phyloP scores from a whole-genome alignment of 1,140 invertebrate genomes.

The Paraescarpia echinospica region DNA sequence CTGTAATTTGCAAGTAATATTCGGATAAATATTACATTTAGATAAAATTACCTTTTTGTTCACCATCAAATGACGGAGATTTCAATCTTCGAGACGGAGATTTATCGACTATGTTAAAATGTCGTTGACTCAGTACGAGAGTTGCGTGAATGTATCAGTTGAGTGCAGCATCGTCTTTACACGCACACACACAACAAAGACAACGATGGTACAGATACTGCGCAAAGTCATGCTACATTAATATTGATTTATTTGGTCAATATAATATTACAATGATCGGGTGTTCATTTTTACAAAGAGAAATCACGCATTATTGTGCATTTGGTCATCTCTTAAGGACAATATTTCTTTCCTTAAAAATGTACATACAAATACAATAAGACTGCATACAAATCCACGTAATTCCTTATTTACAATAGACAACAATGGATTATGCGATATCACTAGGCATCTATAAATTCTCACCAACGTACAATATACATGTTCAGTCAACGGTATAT shows the following conservation, averaged over 20 bases:
- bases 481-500: neutral
- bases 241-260: neutral
- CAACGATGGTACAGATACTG: neutral
- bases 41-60: too few species aligned
- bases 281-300: neutral
- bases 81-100: too few species aligned
- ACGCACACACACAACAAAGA: neutral
- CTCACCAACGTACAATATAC: neutral
- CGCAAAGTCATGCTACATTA: neutral
- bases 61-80: too few species aligned
- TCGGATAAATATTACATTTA: too few species aligned
- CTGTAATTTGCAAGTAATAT: too few species aligned
- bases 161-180: too few species aligned
- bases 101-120: too few species aligned
- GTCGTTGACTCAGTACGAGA: too few species aligned
- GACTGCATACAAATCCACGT: neutral
- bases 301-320: neutral
- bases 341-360: neutral
- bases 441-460: neutral
- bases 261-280: neutral
- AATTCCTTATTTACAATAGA: neutral
- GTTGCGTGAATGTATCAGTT: too few species aligned
- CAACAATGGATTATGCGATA: neutral
- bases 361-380: neutral
- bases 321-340: neutral